Evolutionary conservation across 2,797 vertebrate genomes (phyloP).

Genomic region (Bradypodion pumilum): DNA sequence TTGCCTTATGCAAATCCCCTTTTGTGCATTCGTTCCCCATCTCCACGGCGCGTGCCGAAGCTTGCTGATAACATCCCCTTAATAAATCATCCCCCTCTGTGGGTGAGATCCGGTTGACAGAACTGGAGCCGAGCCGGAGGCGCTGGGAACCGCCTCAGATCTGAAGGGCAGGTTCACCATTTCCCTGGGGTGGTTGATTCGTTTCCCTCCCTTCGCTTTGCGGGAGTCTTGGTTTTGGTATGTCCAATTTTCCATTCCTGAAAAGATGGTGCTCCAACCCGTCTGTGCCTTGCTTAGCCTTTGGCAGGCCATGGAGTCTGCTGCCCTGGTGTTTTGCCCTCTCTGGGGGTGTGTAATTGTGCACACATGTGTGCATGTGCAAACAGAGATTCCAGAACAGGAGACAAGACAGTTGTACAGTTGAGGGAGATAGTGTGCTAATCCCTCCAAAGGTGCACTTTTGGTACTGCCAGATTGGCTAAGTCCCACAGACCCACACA

Average conservation of each 20-base stretch:
- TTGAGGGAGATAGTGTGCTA: no score
- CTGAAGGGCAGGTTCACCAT: rapidly evolving
- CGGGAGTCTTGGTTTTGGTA: no score
- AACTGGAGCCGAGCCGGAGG: neutral
- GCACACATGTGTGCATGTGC: neutral
- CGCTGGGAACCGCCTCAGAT: rapidly evolving
- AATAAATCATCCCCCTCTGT: neutral
- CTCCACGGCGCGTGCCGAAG: neutral
- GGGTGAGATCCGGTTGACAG: neutral
- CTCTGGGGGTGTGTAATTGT: neutral
- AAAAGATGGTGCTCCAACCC: no score
- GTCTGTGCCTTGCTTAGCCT: no score
- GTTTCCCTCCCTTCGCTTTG: no score
- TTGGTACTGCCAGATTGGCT: no score
- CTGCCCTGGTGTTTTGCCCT: neutral
- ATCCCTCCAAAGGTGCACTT: no score
- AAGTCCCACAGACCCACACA: no score
- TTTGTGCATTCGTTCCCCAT: neutral
- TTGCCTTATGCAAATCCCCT: neutral
- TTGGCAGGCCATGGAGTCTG: no score
- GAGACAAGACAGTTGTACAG: no score
- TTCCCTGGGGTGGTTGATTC: neutral
- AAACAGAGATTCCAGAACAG: neutral
- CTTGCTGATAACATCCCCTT: neutral
- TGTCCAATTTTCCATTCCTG: no score